phyloP scores from a whole-genome alignment of 2,113 vertebrate genomes.

The Solenodon paradoxus region DNA sequence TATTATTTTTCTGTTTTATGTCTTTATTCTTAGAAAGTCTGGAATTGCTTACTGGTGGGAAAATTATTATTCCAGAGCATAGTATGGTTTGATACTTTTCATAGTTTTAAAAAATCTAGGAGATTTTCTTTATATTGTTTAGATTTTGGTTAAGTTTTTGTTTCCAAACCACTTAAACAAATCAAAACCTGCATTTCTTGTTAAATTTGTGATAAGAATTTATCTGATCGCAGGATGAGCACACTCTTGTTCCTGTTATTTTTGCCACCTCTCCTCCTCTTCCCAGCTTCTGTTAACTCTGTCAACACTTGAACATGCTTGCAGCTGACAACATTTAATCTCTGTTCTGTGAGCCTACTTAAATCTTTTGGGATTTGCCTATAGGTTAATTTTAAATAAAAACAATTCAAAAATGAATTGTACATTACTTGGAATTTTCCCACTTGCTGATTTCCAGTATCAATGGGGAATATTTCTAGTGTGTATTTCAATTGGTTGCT shows the following conservation, averaged over 20 bases:
- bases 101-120: background rate
- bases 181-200: background rate
- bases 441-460: background rate
- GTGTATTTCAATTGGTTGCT: background rate
- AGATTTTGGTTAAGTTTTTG: background rate
- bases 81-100: background rate
- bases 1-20: background rate
- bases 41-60: background rate
- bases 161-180: background rate
- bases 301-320: background rate
- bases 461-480: background rate
- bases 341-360: background rate
- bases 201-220: background rate
- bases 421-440: background rate
- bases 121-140: background rate
- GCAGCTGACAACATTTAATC: background rate
- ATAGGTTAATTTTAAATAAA: background rate
- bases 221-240: background rate
- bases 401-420: background rate
- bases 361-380: background rate
- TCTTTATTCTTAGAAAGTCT: background rate
- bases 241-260: background rate
- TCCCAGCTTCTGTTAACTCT: background rate
- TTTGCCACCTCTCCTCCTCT: background rate
- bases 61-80: background rate